Base-by-base conservation (phyloP, 1,140 invertebrate species). In the Drosophila grimshawi region DNA sequence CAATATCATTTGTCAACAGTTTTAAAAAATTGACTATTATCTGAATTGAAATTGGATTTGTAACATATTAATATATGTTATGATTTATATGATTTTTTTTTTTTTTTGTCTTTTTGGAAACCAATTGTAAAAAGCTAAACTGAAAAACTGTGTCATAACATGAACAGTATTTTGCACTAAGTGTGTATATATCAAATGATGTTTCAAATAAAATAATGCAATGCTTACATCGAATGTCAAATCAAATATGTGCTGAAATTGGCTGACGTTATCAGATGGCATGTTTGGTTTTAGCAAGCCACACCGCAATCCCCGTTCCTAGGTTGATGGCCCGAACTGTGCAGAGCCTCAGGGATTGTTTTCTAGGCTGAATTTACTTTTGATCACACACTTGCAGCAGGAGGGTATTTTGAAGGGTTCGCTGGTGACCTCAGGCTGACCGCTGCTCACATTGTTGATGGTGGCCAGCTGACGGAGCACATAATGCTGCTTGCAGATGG, bases 401-500 rank as follows among this genome's bases (percentile, higher is more conserved):
- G 95, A 94, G 3, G 95, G 95, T 59, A 95, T 93, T 81, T 92
- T 89, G 70, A 95, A 95, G 27, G 71, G 30, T 8, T 78, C 64
- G 27, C 70, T 82, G n/a, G 59, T 62, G 27, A 78, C 76, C 55
- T 89, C 77, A 0, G 76, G 59, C 37, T 69, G 39, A 1, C 77
- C 80, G 7, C 19, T 46, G 48, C 33, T 70, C 3, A 19, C 52
- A 46, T 80, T 80, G 19, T 77, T 62, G 2, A 88, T 74, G 29
- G 85, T 83, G 53, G 60, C 85, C 69, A 88, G 45, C 32, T 69
- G 78, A 27, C 77, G 76, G n/a, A 83, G 61, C 45, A 78, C 94
- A 73, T 94, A 96, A 76, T 95, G 95, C 75, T 96, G 95, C 75
- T 94, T 94, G 89, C 95, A 96, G 0, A 74, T 81, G 0, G 94